Conservation (phyloP, 2,113 vertebrate genomes). For the Pseudopodoces humilis region DNA sequence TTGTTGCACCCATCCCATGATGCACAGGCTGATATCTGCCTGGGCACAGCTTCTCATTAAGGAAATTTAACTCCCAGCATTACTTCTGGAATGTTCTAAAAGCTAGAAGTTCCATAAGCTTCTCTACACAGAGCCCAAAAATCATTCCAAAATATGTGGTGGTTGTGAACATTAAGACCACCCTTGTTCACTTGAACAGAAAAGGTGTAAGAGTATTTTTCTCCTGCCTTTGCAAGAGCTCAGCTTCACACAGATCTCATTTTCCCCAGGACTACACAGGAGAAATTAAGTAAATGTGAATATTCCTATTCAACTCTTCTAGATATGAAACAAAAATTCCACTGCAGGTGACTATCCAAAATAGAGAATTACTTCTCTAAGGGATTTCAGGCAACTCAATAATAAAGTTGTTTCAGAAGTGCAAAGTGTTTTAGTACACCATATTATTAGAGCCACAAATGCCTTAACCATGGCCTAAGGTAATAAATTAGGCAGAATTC, state of each 20-base stretch:
- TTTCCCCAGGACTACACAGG: background rate
- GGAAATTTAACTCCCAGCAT: background rate
- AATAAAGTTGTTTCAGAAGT: background rate
- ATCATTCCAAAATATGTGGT: background rate
- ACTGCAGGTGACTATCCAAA: background rate
- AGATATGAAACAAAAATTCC: background rate
- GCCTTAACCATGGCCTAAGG: background rate
- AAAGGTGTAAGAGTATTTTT: background rate
- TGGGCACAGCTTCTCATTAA: background rate
- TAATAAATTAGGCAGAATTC: background rate
- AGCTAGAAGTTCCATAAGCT: background rate
- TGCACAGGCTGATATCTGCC: background rate
- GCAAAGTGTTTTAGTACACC: background rate
- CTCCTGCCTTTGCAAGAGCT: background rate
- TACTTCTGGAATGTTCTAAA: background rate
- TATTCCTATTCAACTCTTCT: background rate
- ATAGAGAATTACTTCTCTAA: background rate
- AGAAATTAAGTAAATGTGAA: background rate
- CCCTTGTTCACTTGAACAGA: background rate
- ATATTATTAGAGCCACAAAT: background rate
- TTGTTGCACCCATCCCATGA: fast-evolving
- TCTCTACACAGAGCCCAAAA: background rate
- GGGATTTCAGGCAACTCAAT: background rate
- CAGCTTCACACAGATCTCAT: background rate
- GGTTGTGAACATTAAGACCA: background rate